phyloP scores from a whole-genome alignment of 2,888 invertebrate species.

The Drosophila fungiperda region DNA sequence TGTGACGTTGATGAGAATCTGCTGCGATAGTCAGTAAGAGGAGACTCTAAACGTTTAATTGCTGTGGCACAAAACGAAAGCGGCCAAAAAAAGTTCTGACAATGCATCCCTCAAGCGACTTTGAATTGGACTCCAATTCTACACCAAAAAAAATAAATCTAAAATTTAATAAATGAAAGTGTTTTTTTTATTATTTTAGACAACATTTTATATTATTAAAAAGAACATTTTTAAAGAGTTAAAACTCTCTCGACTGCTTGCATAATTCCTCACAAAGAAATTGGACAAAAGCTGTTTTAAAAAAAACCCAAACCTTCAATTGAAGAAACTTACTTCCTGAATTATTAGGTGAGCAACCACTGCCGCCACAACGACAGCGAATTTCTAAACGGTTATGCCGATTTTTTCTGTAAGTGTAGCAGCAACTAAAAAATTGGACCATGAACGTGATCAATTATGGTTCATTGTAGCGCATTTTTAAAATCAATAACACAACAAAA shows the following conservation, averaged over 20 bases:
- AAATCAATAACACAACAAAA: conserved; percentile 69
- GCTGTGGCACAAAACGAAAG: conserved; percentile 45
- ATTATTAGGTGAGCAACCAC: not conserved
- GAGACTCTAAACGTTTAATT: conserved; percentile 44
- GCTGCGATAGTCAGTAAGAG: conserved; percentile 23
- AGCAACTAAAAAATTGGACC: conserved; percentile 64
- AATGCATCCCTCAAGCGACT: conserved; percentile 14
- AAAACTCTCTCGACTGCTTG: not conserved
- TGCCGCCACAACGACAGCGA: not conserved
- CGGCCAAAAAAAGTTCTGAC: conserved; percentile 47
- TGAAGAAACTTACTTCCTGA: not conserved
- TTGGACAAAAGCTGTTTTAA: not conserved
- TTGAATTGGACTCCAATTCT: conserved; percentile 16
- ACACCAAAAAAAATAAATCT: not conserved
- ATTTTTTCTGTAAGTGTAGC: not conserved
- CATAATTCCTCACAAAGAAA: not conserved
- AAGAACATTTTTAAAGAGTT: not conserved
- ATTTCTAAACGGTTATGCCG: not conserved
- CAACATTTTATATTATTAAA: not conserved
- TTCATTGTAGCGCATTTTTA: conserved; percentile 74
- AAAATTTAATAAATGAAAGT: not conserved
- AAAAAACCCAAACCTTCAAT: not conserved
- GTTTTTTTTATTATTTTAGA: not conserved
- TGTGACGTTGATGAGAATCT: conserved; percentile 49
- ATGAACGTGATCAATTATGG: conserved; percentile 80